Percentiles rank a stretch among this genome's conserved stretches.
These are phyloP conservation scores for Drosophila melanogaster DNA, from an alignment of 1,140 invertebrate genomes.

Conservation along the genomic window Release_6_plus_ISO1_MT NC_004354.4:22528501-22529000, in stretches of 20 bases:
- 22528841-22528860: conserved; percentile 41
- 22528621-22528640: too few species aligned
- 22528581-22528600: background rate
- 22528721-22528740: background rate
- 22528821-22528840: conserved; percentile 66
- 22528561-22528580: conserved; percentile 37
- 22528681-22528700: too few species aligned
- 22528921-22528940: conserved; percentile 75
- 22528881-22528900: conserved; percentile 58
- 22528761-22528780: conserved; percentile 69
- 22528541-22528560: conserved; percentile 72
- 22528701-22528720: background rate
- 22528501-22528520: conserved; percentile 66
- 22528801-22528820: conserved; percentile 77
- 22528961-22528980: conserved; percentile 76
- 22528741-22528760: conserved; percentile 32
- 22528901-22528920: conserved; percentile 79
- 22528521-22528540: conserved; percentile 75
- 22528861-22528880: conserved; percentile 50
- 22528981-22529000: conserved; percentile 71
- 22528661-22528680: too few species aligned
- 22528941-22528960: conserved; percentile 76
- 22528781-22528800: conserved; percentile 82
- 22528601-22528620: too few species aligned
- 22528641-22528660: too few species aligned